Base-by-base conservation (phyloP, 2,888 invertebrate species). In the Lasioglossum oenotherae region DNA sequence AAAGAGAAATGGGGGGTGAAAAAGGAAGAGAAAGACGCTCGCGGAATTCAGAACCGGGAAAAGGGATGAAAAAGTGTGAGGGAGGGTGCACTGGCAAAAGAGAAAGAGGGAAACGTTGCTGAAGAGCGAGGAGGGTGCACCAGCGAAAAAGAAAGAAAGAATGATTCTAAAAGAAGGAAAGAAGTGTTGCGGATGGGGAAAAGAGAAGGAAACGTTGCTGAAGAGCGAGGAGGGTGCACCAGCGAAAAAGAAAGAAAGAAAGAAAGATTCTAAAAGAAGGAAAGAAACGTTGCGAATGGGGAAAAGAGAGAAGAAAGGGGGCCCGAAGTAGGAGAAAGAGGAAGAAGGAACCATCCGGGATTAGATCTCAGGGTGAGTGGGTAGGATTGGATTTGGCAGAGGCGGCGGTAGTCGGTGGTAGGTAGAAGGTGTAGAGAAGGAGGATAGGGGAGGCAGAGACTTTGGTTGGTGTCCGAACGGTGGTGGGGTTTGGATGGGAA, bases 331-430 rank as follows among this genome's bases (percentile, higher is more conserved):
- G 8, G 69, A 23, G 35, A 38, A 35, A 19, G 69, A 23, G 23
- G 69, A 53, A 35, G 57, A n/a, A 72, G 72, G 73, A 69, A 38
- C 27, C 67, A 74, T 73, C 84, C 73, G 87, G 91, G 86, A 92
- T 91, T 90, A 90, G 92, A 90, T 92, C 87, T 78, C 84, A 88
- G 92, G 90, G 90, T 88, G 92, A 90, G 89, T 88, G 87, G 89
- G 89, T 90, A 87, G 90, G 91, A 92, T 92, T 92, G 92, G 92
- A 92, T 92, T 92, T 92, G 92, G 92, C 92, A 91, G 91, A 90
- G 88, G 85, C 87, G 89, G 82, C 86, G 67, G 67, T 31, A 64
- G 64, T 88, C 83, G 90, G 88, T 85, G 91, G 87, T 84, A 88
- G 74, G 82, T 87, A 74, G 90, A 89, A 83, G 82, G 85, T 78